phyloP scores from a whole-genome alignment of 1,140 invertebrate genomes.

The Leucophenga varia region DNA sequence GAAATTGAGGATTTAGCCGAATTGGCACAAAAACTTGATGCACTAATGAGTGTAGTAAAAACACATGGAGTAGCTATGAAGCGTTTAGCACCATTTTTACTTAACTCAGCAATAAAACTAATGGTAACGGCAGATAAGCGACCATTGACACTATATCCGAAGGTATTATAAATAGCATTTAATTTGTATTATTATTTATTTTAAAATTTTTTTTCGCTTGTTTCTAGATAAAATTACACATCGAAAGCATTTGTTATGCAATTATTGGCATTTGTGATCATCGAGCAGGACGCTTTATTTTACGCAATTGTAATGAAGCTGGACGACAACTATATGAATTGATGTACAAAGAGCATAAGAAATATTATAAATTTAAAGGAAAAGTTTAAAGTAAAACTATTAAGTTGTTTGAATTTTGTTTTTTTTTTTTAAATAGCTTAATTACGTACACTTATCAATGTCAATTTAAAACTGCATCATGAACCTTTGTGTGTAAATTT shows the following conservation, averaged over 20 bases:
- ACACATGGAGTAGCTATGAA: slow-evolving; percentile 41
- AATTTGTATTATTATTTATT: not conserved
- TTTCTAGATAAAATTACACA: slow-evolving; percentile 43
- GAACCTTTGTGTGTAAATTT: no score
- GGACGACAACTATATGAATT: slow-evolving; percentile 42
- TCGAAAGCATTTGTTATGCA: slow-evolving; percentile 47
- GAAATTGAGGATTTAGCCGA: slow-evolving; percentile 44
- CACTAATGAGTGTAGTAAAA: slow-evolving; percentile 32
- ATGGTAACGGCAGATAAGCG: slow-evolving; percentile 46
- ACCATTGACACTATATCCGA: slow-evolving; percentile 47
- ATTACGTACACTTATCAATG: no score
- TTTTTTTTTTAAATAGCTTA: not conserved
- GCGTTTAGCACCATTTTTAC: slow-evolving; percentile 47
- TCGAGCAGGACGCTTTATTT: slow-evolving; percentile 46
- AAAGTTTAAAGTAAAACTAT: slow-evolving; percentile 34
- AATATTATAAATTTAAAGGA: slow-evolving; percentile 52
- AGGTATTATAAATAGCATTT: slow-evolving; percentile 13
- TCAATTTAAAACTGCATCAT: no score
- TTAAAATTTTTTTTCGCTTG: not conserved
- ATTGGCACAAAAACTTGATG: slow-evolving; percentile 40
- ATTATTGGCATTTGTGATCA: slow-evolving; percentile 49
- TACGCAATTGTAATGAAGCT: slow-evolving; percentile 47
- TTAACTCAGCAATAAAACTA: slow-evolving; percentile 45
- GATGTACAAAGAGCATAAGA: slow-evolving; percentile 46
- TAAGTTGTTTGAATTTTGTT: not conserved